phyloP scores from a whole-genome alignment of 2,888 invertebrate species.

The Amiota communis region DNA sequence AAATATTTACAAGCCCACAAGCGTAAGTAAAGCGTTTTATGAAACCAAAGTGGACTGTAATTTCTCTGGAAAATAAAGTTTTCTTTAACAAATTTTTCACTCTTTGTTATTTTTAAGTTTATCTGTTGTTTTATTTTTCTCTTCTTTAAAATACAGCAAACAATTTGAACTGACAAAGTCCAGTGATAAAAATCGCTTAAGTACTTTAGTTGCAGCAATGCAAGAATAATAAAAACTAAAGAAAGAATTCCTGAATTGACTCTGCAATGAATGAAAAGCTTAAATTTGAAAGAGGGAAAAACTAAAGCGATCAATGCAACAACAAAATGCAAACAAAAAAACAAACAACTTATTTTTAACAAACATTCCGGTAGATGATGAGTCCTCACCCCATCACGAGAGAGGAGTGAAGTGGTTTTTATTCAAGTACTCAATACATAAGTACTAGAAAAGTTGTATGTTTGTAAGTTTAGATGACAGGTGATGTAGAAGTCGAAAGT shows the following conservation, averaged over 20 bases:
- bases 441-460: not conserved
- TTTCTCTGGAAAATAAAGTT: conserved; percentile 39
- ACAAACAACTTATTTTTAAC: conserved; percentile 48
- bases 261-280: not conserved
- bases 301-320: conserved; percentile 27
- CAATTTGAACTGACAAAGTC: conserved; percentile 65
- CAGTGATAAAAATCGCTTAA: conserved; percentile 62
- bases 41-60: conserved; percentile 54
- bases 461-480: not conserved
- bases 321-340: conserved; percentile 54
- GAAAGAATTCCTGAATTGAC: too few relatives aligned
- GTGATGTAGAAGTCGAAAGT: not conserved
- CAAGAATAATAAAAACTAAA: conserved; percentile 18
- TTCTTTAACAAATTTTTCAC: not conserved
- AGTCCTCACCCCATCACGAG: too few relatives aligned
- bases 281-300: not conserved
- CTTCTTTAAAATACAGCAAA: conserved; percentile 50
- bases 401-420: too few relatives aligned
- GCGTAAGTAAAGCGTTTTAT: conserved; percentile 18
- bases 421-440: too few relatives aligned
- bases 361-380: not conserved
- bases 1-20: conserved; percentile 4
- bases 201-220: conserved; percentile 57
- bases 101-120: not conserved
- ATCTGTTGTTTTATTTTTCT: not conserved